phyloP scores from a whole-genome alignment of 2,888 invertebrate genomes.

The Harpalus rubripes region DNA sequence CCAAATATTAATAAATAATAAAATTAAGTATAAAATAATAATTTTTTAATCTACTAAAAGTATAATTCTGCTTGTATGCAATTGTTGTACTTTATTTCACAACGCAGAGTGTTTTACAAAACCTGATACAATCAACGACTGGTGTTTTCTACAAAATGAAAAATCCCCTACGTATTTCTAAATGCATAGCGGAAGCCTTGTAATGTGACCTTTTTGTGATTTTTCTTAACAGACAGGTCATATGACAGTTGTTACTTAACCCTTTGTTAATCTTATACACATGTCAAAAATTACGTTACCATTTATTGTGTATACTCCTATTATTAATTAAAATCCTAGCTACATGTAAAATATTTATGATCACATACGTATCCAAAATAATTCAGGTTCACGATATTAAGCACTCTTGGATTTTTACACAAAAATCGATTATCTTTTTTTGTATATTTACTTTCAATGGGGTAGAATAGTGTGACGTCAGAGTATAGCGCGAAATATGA shows the following conservation, averaged over 20 bases:
- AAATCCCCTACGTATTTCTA: constrained; percentile 51
- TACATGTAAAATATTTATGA: constrained; percentile 61
- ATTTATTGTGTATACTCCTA: constrained; percentile 64
- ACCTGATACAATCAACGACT: constrained; percentile 61
- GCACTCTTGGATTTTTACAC: constrained; percentile 55
- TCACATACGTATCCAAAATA: constrained; percentile 65
- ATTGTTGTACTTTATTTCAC: constrained; percentile 53
- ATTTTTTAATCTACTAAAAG: neutral
- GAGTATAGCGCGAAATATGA: too few relatives aligned
- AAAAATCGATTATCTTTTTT: constrained; percentile 55
- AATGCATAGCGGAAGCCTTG: constrained; percentile 66
- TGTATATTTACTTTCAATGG: constrained; percentile 40
- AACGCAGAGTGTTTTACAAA: constrained; percentile 63
- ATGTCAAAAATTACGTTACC: constrained; percentile 66
- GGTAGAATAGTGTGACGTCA: too few relatives aligned
- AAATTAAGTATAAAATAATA: constrained; percentile 8
- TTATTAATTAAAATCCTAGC: constrained; percentile 60
- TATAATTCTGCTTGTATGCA: constrained; percentile 36
- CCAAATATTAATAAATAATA: neutral
- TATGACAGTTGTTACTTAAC: constrained; percentile 59
- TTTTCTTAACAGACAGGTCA: constrained; percentile 60
- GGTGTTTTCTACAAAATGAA: constrained; percentile 57
- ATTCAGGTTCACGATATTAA: constrained; percentile 55
- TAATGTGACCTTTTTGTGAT: constrained; percentile 54
- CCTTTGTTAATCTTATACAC: constrained; percentile 57